Base-by-base conservation (phyloP, 2,888 invertebrate species). In the Tenthredo mesomela region DNA sequence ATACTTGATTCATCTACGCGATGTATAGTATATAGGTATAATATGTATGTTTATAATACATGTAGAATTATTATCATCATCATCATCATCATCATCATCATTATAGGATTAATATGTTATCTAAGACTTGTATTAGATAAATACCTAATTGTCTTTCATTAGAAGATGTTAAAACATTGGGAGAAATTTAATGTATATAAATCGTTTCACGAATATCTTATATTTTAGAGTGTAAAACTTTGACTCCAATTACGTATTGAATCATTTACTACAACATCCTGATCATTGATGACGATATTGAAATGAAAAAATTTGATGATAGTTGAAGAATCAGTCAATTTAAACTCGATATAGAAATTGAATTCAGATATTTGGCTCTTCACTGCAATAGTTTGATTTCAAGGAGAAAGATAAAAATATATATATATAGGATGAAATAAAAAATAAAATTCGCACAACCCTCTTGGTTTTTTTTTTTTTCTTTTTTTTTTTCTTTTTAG, bases 401-500 rank as follows among this genome's bases (percentile, higher is more conserved):
- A 37, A 47, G 29, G 29, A n/a, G 12, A n/a, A 18, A 21, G n/a
- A n/a, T n/a, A 47, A 25, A 25, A 33, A 33, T 0, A 33, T 33
- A 33, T 33, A 82, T 37, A 37, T 7, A 54, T 29, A n/a, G 2
- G 54, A 54, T 25, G 33, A 43, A 33, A 54, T 37, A 77, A 50
- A 43, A 47, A n/a, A 15, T 61, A 25, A 6, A 80, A 80, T 61
- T 80, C 40, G 61, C 21, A 80, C 58, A 80, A 80, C 58, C 58
- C 37, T 21, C 6, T n/a, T n/a, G n/a, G 29, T 29, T 29, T 29
- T 29, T 29, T 29, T 29, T 29, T 29, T 29, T 29, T 29, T 29
- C 1, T 29, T 40, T 80, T 80, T 58, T 78, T 77, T 77, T n/a
- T 40, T 80, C 61, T 58, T 78, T 77, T 77, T 33, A 77, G 77